Evolutionary conservation across 2,888 invertebrate genomes (phyloP), one percentile per base, ranked within the genome.

Genomic region (Tineola bisselliella): DNA sequence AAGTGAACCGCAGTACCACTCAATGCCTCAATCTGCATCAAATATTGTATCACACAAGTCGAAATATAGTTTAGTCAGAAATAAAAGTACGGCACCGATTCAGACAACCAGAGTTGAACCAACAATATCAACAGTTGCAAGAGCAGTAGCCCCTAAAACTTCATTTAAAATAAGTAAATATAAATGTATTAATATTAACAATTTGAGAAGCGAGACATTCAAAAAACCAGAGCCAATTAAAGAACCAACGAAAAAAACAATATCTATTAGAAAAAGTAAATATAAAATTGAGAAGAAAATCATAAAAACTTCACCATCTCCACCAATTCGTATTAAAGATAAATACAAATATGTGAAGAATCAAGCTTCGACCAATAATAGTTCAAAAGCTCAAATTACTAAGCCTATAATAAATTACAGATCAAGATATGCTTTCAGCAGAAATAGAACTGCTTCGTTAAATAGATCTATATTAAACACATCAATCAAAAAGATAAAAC

Each of bases 121-220:
- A 10, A 38, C 38, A 38, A 38, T 3, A 38, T 38, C 3, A 38
- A 38, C 38, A 10, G n/a, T 38, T 38, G 3, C 38, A 25, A 25
- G 4, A 4, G 2, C 4, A 4, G 6, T 25, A 25, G 4, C 38
- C 5, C 30, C 64, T 43, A 68, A 65, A 62, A 72, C 64, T 43
- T 82, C 79, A 59, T 68, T 81, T 43, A 77, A 76, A 71, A 66
- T 87, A 48, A 80, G 70, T 63, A 87, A 81, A 66, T 86, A 84
- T 64, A 86, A 86, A 73, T 74, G 74, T 12, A 70, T 83, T 44
- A 71, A 73, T 60, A 62, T 79, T n/a, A 75, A 68, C 62, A 71
- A 74, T 64, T 66, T 78, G 0, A 78, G 75, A 65, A 10, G 5
- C 6, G 25, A n/a, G n/a, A n/a, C 25, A 25, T 4, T 25, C 62